phyloP scores from a whole-genome alignment of 2,113 vertebrate species.

The Hirundichthys speculiger region DNA sequence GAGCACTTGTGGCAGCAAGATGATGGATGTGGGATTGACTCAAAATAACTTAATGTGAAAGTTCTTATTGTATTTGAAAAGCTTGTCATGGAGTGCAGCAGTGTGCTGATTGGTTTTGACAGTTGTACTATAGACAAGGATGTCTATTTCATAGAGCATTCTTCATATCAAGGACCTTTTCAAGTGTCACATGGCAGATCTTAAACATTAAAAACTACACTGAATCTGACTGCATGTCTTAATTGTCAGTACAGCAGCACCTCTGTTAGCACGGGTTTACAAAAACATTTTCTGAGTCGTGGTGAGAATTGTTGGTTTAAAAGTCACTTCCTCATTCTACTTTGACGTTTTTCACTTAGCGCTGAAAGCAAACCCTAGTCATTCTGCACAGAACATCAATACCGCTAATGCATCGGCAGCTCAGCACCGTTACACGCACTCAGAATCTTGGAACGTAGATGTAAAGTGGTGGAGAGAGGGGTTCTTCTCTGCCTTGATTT shows the following conservation, averaged over 20 bases:
- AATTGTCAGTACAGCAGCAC: not conserved
- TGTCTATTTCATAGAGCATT: slow-evolving; percentile 3
- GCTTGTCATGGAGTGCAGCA: slow-evolving; percentile 8
- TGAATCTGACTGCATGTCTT: not conserved
- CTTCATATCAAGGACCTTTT: not conserved
- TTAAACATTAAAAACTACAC: slow-evolving; percentile 2
- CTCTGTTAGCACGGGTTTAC: not conserved
- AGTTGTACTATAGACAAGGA: slow-evolving; percentile 3
- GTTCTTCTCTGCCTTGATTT: slow-evolving; percentile 4
- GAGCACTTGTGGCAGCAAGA: not conserved
- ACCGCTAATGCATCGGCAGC: slow-evolving; percentile 34
- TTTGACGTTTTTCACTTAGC: slow-evolving; percentile 25
- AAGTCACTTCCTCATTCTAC: slow-evolving; percentile 22
- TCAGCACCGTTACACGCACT: not conserved
- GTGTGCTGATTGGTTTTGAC: slow-evolving; percentile 16
- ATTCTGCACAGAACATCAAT: slow-evolving; percentile 43
- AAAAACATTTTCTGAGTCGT: not conserved
- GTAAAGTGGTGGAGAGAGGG: slow-evolving; percentile 20
- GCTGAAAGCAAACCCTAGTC: slow-evolving; percentile 21
- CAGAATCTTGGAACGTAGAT: slow-evolving; percentile 18
- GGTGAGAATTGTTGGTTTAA: slow-evolving; percentile 27
- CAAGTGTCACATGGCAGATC: slow-evolving; percentile 9
- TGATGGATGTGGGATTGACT: slow-evolving; percentile 8
- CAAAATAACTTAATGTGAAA: slow-evolving; percentile 1
- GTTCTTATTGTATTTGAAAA: slow-evolving; percentile 3